phyloP scores from a whole-genome alignment of 1,140 invertebrate species.

The Diabrotica virgifera region DNA sequence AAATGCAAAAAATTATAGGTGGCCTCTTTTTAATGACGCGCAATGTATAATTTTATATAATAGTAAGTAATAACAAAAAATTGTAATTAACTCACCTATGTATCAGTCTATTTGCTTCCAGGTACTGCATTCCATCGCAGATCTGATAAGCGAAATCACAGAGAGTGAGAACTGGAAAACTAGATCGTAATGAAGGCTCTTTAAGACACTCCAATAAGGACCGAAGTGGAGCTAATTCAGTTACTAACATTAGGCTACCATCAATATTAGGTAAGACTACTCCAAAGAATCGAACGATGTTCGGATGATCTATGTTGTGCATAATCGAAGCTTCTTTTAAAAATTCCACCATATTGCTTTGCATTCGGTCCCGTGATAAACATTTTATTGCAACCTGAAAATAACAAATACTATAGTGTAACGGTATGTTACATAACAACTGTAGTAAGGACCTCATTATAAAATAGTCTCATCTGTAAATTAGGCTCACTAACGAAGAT shows the following conservation, averaged over 20 bases:
- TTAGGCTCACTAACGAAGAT: no score
- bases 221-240: slow-evolving; percentile 85
- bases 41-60: no score
- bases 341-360: slow-evolving; percentile 94
- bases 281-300: slow-evolving; percentile 95
- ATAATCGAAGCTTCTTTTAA: slow-evolving; percentile 97
- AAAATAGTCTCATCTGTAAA: no score
- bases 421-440: not conserved
- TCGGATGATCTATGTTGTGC: slow-evolving; percentile 95
- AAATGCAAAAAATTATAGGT: no score
- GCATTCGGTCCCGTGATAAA: slow-evolving; percentile 88
- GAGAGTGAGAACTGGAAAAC: slow-evolving; percentile 84
- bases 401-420: not conserved
- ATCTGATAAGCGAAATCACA: slow-evolving; percentile 94
- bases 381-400: slow-evolving; percentile 89
- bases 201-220: slow-evolving; percentile 95
- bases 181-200: slow-evolving; percentile 80
- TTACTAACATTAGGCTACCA: slow-evolving; percentile 91
- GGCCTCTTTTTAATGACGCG: no score
- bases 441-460: not conserved
- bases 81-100: slow-evolving; percentile 59
- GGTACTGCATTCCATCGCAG: slow-evolving; percentile 93
- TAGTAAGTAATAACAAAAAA: no score
- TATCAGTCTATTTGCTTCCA: slow-evolving; percentile 90
- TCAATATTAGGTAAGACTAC: slow-evolving; percentile 85